phyloP scores from a whole-genome alignment of 2,888 invertebrate species.

The Lacanobia wlatinum region DNA sequence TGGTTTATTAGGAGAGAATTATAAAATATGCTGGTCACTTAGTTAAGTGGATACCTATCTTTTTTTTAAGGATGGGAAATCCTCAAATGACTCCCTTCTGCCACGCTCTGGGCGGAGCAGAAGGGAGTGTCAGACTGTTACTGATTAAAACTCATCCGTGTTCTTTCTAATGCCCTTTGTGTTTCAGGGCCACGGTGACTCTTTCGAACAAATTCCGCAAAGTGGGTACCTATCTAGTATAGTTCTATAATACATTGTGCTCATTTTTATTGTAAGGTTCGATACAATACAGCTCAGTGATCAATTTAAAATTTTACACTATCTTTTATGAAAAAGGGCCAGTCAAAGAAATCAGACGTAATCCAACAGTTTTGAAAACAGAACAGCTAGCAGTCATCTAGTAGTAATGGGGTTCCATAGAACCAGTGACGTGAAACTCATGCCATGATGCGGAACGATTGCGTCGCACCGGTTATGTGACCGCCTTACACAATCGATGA shows the following conservation, averaged over 20 bases:
- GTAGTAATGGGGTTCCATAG: conserved; percentile 33
- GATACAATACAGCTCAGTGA: background rate
- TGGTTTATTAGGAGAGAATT: conserved; percentile 1
- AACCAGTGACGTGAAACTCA: conserved; percentile 66
- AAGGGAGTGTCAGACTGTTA: no score
- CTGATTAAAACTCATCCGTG: no score
- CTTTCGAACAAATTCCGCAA: no score
- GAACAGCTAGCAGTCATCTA: conserved; percentile 11
- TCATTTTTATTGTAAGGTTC: no score
- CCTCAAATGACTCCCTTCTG: no score
- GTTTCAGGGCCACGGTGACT: no score
- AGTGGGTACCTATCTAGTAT: no score
- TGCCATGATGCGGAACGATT: conserved; percentile 77
- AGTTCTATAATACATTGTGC: no score
- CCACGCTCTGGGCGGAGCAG: no score
- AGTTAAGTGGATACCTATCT: background rate
- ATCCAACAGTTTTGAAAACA: conserved; percentile 6
- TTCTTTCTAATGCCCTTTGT: no score
- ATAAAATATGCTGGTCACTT: background rate
- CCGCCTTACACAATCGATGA: conserved; percentile 80
- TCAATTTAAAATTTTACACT: background rate
- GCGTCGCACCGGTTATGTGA: conserved; percentile 75
- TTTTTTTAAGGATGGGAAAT: background rate
- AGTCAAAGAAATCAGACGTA: background rate
- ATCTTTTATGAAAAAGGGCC: conserved; percentile 1